These are phyloP conservation scores for Mamestra configurata DNA, from an alignment of 1,140 invertebrate species.

Conservation along the genomic window DNA sequence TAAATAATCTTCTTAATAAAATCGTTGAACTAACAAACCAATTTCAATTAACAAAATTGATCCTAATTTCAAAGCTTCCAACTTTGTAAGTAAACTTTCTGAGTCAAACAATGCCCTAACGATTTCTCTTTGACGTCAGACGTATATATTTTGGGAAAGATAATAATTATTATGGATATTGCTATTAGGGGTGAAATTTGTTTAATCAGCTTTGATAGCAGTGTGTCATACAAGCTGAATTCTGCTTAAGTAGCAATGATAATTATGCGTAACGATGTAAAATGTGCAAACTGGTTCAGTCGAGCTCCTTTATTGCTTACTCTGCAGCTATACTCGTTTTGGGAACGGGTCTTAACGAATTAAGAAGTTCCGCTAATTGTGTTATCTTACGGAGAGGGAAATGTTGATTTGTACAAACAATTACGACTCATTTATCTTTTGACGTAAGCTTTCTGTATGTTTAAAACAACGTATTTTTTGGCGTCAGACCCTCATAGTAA, in stretches of 20 bases:
- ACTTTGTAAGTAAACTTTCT: conserved; percentile 24
- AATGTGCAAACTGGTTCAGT: conserved; percentile 80
- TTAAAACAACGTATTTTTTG: neutral
- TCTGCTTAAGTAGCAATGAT: conserved; percentile 76
- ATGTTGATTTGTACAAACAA: conserved; percentile 53
- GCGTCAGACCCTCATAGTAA: neutral
- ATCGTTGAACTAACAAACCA: conserved; percentile 25
- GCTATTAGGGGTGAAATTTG: neutral
- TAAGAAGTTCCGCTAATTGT: conserved; percentile 75
- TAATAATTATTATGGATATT: neutral
- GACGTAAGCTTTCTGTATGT: conserved; percentile 2
- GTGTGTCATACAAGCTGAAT: conserved; percentile 49
- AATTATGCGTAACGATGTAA: conserved; percentile 81
- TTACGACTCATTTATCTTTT: conserved; percentile 45
- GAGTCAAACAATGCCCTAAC: conserved; percentile 22
- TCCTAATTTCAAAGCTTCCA: conserved; percentile 22
- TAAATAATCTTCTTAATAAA: neutral
- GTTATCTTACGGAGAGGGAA: conserved; percentile 56
- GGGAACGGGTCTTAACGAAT: conserved; percentile 68
- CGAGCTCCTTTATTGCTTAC: conserved; percentile 78
- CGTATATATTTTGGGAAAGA: neutral
- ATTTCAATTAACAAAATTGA: conserved; percentile 28
- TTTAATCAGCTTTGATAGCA: conserved; percentile 15
- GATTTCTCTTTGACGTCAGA: conserved; percentile 29
- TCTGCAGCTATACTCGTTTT: conserved; percentile 78